Evolutionary conservation across 2,113 vertebrate genomes (phyloP).

Genomic region (human (Homo sapiens)): DNA sequence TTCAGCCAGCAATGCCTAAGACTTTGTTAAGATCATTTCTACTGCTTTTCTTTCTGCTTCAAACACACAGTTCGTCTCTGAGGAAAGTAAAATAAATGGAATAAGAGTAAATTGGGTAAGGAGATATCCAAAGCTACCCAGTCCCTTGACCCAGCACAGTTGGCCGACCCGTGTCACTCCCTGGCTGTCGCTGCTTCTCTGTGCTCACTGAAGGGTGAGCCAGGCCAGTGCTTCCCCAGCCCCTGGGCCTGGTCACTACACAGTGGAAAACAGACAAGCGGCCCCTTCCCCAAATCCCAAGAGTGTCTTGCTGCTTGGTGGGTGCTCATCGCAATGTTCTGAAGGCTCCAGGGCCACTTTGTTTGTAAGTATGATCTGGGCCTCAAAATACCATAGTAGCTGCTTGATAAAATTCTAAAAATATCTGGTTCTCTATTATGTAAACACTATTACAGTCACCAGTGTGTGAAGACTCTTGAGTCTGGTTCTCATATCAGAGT

Average conservation of each 20-base stretch:
- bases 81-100: background rate
- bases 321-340: background rate
- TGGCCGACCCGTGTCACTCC: background rate
- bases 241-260: background rate
- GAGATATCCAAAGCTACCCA: background rate
- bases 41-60: background rate
- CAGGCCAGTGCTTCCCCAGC: background rate
- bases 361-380: slow-evolving; percentile 49
- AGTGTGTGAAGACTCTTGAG: background rate
- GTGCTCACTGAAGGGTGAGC: background rate
- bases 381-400: slow-evolving; percentile 24
- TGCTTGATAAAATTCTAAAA: background rate
- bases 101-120: background rate
- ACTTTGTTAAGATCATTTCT: background rate
- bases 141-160: background rate
- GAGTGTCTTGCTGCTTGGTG: background rate
- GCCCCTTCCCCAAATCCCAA: background rate
- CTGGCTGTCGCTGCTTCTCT: background rate
- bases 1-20: background rate
- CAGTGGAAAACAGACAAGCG: too few species aligned
- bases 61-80: background rate
- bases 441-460: background rate
- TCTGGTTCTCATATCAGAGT: slow-evolving; percentile 25
- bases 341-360: background rate
- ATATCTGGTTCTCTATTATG: background rate